A percentile compares a stretch with the other conserved stretches of the same genome.
phyloP scores from a whole-genome alignment of 2,797 vertebrate genomes.

The Siniperca scherzeri region DNA sequence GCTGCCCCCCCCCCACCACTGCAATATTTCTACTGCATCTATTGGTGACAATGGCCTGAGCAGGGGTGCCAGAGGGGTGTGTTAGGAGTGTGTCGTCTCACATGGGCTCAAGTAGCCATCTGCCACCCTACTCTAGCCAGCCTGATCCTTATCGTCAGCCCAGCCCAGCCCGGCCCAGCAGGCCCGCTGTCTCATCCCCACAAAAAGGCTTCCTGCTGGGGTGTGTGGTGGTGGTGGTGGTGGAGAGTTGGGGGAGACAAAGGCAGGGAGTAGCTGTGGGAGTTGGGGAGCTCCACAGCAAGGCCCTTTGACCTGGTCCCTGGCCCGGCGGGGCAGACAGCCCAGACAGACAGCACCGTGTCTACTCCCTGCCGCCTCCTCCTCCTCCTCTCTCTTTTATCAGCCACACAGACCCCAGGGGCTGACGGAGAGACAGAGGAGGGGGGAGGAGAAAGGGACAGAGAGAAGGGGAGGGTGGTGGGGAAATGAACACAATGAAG shows the following conservation, averaged over 20 bases:
- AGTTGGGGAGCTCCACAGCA: slow-evolving; percentile 67
- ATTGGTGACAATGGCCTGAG: slow-evolving; percentile 67
- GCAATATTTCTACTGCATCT: slow-evolving; percentile 36
- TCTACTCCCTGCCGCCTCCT: slow-evolving; percentile 69
- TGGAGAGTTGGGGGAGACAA: slow-evolving; percentile 68
- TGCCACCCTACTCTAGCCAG: slow-evolving; percentile 89
- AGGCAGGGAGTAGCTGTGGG: slow-evolving; percentile 65
- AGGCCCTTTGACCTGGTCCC: slow-evolving; percentile 86
- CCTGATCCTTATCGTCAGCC: slow-evolving; percentile 79
- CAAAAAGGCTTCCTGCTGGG: slow-evolving; percentile 77
- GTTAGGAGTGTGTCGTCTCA: slow-evolving; percentile 77
- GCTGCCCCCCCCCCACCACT: slow-evolving; percentile 21
- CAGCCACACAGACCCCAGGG: slow-evolving; percentile 76
- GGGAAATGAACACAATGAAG: slow-evolving; percentile 81
- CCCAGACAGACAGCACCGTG: slow-evolving; percentile 79
- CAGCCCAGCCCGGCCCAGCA: slow-evolving; percentile 73
- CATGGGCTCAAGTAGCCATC: slow-evolving; percentile 91
- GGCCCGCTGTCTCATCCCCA: slow-evolving; percentile 77
- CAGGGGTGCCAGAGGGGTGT: slow-evolving; percentile 67
- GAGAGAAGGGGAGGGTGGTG: slow-evolving; percentile 52
- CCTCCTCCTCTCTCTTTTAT: slow-evolving; percentile 70
- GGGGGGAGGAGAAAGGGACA: slow-evolving; percentile 44
- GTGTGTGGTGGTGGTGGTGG: slow-evolving; percentile 23
- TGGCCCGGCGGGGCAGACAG: slow-evolving; percentile 76
- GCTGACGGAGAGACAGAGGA: slow-evolving; percentile 60